Base-by-base conservation (phyloP, 2,888 invertebrate species). In the Protula sp. region DNA sequence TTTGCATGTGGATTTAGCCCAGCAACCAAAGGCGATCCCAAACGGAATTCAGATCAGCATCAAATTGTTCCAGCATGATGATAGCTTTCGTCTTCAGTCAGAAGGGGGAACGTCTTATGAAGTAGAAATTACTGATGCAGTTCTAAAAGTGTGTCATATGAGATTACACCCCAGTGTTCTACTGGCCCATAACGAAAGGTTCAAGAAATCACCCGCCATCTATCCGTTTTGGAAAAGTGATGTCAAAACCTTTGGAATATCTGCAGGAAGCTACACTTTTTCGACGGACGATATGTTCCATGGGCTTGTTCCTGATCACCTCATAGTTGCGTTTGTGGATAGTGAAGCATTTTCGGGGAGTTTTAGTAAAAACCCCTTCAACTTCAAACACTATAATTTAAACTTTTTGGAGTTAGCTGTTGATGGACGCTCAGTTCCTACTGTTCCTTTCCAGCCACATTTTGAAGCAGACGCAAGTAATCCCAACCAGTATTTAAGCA, bases 201-300 rank as follows among this genome's bases (percentile, higher is more conserved):
- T 56, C 22, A n/a, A 47, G 1, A 26, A 27, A 4, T 31, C 28
- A 24, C 56, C 56, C 2, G 56, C 56, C 19, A 2, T 26, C 22
- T 56, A 38, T 19, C 38, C 38, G 9, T 38, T 14, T 19, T 38
- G 38, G 38, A 38, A 38, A 38, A 47, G 22, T 45, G 47, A 56
- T 56, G 45, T 56, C 2, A 56, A 56, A 28, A 45, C 56, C 2
- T 28, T 45, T 24, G 45, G n/a, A 5, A 56, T 56, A 26, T 19
- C 56, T n/a, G 22, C 5, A 26, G 56, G 47, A 27, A 29, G 29
- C 28, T 56, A 14, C 22, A 28, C 45, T 2, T n/a, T 22, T 4
- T 47, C 56, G 2, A 56, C 29, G 14, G 56, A 56, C 19, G 56
- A 56, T 22, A 47, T 56, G 28, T 56, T 45, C 28, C 56, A 56